Evolutionary conservation across 2,113 vertebrate genomes (phyloP).

Genomic region (Acanthochromis polyacanthus): DNA sequence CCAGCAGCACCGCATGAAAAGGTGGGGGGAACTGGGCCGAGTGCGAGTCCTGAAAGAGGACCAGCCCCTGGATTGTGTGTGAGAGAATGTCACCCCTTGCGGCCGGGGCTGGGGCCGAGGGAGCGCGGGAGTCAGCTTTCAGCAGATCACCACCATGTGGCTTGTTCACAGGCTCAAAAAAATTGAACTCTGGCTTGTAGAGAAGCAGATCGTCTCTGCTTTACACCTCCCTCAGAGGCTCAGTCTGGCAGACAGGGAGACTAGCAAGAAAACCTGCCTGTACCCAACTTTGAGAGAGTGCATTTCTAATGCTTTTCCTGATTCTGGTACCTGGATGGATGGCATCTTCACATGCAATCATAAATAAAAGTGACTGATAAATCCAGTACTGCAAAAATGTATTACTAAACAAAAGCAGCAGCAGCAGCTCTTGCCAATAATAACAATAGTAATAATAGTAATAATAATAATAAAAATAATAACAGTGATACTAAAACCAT

Average conservation of each 20-base stretch:
- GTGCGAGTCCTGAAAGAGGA: constrained; percentile 81
- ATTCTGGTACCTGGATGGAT: constrained; percentile 9
- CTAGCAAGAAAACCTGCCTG: constrained; percentile 11
- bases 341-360: constrained; percentile 1
- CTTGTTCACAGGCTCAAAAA: constrained; percentile 75
- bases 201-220: constrained; percentile 55
- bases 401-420: too few relatives aligned
- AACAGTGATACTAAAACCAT: background rate
- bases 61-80: constrained; percentile 80
- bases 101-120: constrained; percentile 62
- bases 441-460: too few relatives aligned
- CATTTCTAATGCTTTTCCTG: constrained; percentile 32
- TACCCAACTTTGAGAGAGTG: constrained; percentile 2
- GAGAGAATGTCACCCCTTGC: constrained; percentile 83
- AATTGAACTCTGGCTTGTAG: constrained; percentile 38
- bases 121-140: constrained; percentile 80
- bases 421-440: background rate
- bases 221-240: constrained; percentile 67
- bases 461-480: too few relatives aligned
- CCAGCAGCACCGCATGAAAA: constrained; percentile 80
- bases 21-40: constrained; percentile 75
- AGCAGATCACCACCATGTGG: constrained; percentile 71
- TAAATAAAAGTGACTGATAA: constrained; percentile 7
- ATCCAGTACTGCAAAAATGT: too few relatives aligned
- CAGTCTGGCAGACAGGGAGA: constrained; percentile 25